These are phyloP conservation scores for Fratercula arctica DNA, from an alignment of 2,797 vertebrate genomes.

Conservation along the genomic window DNA sequence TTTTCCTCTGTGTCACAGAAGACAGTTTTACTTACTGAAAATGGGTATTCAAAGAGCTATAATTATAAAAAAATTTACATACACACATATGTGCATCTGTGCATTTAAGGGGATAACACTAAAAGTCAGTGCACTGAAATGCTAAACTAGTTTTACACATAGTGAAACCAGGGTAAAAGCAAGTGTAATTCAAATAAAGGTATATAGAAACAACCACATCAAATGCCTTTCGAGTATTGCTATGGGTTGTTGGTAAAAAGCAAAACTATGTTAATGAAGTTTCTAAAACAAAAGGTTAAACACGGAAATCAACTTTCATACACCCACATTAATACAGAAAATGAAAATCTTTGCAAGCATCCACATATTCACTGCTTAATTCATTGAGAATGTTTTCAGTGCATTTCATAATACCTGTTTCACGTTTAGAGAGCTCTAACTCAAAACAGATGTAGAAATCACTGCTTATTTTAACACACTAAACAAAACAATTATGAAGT, in stretches of 20 bases:
- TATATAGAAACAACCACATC: conserved; percentile 23
- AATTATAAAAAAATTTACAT: neutral
- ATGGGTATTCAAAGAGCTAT: neutral
- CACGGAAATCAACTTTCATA: neutral
- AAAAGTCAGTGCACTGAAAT: neutral
- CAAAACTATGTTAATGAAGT: conserved; percentile 20
- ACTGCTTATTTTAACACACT: neutral
- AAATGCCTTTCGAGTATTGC: neutral
- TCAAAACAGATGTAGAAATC: conserved; percentile 1
- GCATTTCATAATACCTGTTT: neutral
- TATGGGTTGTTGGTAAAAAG: conserved; percentile 11
- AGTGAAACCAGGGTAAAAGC: conserved; percentile 15
- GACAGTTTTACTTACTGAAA: neutral
- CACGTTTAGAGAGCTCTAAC: neutral
- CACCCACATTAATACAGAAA: neutral
- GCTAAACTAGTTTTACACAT: neutral
- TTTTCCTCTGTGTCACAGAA: neutral
- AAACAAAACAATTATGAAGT: neutral
- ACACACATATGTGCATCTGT: neutral
- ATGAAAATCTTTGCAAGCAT: conserved; percentile 4
- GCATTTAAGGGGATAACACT: neutral
- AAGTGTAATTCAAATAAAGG: neutral
- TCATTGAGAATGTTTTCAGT: neutral
- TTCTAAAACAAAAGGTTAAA: conserved; percentile 7
- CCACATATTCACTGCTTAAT: neutral